These are phyloP conservation scores for Epiblema foenella DNA, from an alignment of 2,888 invertebrate genomes.

Conservation along the genomic window DNA sequence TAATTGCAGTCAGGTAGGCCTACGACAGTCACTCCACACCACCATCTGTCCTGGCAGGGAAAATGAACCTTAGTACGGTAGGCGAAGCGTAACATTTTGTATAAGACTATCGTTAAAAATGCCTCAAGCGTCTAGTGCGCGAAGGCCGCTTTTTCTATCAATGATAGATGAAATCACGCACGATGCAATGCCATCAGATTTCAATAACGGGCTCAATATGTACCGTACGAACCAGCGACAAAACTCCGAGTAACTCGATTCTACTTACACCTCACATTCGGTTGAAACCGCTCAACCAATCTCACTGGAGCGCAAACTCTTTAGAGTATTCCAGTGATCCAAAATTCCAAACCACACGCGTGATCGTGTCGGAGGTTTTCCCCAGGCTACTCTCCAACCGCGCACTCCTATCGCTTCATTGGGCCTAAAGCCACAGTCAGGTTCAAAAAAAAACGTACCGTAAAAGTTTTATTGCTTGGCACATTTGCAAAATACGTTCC, in stretches of 20 bases:
- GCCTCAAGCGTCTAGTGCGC: neutral
- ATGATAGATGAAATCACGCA: neutral
- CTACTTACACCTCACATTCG: no score
- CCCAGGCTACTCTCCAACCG: no score
- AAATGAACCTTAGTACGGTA: neutral
- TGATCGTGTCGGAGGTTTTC: no score
- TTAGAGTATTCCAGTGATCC: no score
- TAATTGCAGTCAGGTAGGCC: conserved; percentile 28
- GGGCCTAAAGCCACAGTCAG: no score
- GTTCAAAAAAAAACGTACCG: no score
- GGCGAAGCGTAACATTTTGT: neutral
- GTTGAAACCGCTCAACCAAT: no score
- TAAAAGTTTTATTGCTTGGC: conserved; percentile 12
- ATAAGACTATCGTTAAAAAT: neutral
- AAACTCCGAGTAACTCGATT: no score
- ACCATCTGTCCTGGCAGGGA: conserved; percentile 4
- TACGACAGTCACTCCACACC: conserved; percentile 4
- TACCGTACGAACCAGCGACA: no score
- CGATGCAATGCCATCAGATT: conserved; percentile 13
- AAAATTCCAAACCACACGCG: no score
- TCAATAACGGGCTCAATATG: conserved; percentile 14
- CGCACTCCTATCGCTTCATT: no score
- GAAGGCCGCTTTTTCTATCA: neutral
- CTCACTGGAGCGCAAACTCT: no score
- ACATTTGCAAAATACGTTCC: conserved; percentile 16